A percentile compares a stretch with the other conserved stretches of the same genome.
Evolutionary conservation across 2,113 vertebrate genomes (phyloP).

Genomic region (Camarhynchus parvulus): DNA sequence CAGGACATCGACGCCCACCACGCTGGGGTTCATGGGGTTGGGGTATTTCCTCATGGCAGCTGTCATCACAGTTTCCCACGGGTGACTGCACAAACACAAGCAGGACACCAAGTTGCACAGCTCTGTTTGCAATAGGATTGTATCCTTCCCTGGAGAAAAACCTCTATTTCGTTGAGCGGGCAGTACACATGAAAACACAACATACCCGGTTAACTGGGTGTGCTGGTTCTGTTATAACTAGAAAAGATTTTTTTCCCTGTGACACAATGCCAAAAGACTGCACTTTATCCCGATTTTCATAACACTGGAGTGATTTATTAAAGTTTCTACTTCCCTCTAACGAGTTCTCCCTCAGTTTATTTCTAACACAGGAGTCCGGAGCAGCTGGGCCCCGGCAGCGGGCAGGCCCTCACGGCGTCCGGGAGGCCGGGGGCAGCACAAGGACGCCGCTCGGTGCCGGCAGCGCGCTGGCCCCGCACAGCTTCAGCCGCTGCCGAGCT

Average conservation of each 20-base stretch:
- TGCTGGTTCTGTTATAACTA: fast-evolving
- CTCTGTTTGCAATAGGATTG: fast-evolving
- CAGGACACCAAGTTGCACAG: neutral
- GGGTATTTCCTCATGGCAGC: slow-evolving; percentile 99
- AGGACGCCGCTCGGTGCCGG: neutral
- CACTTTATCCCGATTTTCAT: neutral
- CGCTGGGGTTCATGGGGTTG: slow-evolving; percentile 96
- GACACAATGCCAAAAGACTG: neutral
- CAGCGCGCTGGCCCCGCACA: neutral
- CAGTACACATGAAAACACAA: fast-evolving
- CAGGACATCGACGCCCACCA: slow-evolving; percentile 94
- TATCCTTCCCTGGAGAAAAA: neutral
- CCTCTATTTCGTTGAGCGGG: fast-evolving
- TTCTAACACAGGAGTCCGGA: fast-evolving
- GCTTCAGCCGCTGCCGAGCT: neutral
- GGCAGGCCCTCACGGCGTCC: fast-evolving
- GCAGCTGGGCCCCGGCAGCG: neutral
- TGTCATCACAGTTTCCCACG: slow-evolving; percentile 95
- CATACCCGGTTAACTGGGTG: too few relatives aligned
- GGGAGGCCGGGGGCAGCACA: neutral
- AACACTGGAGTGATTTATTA: fast-evolving
- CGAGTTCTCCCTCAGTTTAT: fast-evolving
- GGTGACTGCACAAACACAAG: slow-evolving; percentile 80
- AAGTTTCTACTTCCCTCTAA: neutral
- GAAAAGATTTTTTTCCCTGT: neutral